These are phyloP conservation scores for Ophion ellenae DNA, from an alignment of 2,888 invertebrate genomes.

Conservation along the genomic window DNA sequence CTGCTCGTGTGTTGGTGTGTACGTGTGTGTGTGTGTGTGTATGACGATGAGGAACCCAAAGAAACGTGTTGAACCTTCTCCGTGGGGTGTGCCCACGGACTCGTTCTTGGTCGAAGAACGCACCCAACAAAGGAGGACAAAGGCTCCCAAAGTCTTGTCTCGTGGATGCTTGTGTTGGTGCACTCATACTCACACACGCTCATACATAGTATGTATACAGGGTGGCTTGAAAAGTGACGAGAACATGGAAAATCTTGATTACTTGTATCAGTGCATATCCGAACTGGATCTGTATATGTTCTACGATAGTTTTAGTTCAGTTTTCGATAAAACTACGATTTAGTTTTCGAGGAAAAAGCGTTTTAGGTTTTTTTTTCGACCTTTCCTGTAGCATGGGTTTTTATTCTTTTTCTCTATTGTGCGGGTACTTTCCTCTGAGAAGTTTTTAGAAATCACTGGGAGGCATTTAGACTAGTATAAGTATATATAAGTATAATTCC, in stretches of 20 bases:
- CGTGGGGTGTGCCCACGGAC: slow-evolving; percentile 20
- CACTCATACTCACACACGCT: not conserved
- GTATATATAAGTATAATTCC: no score
- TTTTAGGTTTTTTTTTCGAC: no score
- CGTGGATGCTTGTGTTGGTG: not conserved
- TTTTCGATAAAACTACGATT: no score
- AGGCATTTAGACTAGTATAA: no score
- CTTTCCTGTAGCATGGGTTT: no score
- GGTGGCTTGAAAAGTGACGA: not conserved
- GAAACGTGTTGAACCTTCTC: slow-evolving; percentile 46
- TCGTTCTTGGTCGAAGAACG: slow-evolving; percentile 51
- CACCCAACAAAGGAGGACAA: slow-evolving; percentile 77
- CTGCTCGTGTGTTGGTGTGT: not conserved
- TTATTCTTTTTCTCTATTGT: no score
- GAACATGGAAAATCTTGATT: not conserved
- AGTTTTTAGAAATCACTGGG: no score
- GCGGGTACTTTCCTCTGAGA: no score
- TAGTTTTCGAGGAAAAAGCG: no score
- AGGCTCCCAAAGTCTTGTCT: slow-evolving; percentile 70
- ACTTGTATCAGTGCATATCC: no score
- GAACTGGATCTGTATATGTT: no score
- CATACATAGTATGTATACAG: not conserved
- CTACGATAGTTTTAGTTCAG: no score
- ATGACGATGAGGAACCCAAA: slow-evolving; percentile 40
- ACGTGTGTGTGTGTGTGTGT: not conserved